Base-by-base conservation (phyloP, 2,888 invertebrate species). In the Achlya flavicornis region DNA sequence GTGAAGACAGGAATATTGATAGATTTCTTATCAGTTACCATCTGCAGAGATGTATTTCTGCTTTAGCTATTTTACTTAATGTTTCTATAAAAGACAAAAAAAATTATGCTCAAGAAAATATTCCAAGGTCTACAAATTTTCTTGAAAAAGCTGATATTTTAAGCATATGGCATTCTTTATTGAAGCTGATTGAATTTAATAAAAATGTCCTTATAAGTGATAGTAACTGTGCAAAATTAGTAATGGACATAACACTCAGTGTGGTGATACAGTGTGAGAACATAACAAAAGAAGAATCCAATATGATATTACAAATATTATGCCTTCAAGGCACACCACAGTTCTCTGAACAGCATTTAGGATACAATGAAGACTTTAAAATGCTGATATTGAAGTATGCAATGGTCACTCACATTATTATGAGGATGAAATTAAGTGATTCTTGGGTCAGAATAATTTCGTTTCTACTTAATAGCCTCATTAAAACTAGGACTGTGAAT, bases 1-100 rank as follows among this genome's bases (percentile, higher is more conserved):
- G 83, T 79, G 86, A 85, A 59, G 83, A 84, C 63, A 65, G 48
- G 4, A 78, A 80, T 62, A 70, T 74, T 61, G 88, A 91, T 73
- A 66, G 70, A 53, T 85, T 87, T 75, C 73, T 90, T 16, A 72
- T 88, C 43, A 76, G 68, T 53, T 79, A 87, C 65, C 83, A 90
- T 74, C 79, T 94, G 58, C 76, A 84, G 64, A 87, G 82, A 76
- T 81, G 81, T 68, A 68, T 72, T 16, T 77, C 79, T 63, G 85
- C 84, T 8, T 72, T 93, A 43, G 70, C 71, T 59, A 85, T 92
- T 70, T 65, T 93, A 38, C 81, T 83, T 61, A 75, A 77, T 67
- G 83, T 87, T 48, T 70, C 65, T 26, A 66, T 85, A 62, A 68
- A 78, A 63, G n/a, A 43, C 16, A 19, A 11, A 19, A 41, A 60